phyloP scores from a whole-genome alignment of 2,888 invertebrate species.

The Aspidiotus destructor region DNA sequence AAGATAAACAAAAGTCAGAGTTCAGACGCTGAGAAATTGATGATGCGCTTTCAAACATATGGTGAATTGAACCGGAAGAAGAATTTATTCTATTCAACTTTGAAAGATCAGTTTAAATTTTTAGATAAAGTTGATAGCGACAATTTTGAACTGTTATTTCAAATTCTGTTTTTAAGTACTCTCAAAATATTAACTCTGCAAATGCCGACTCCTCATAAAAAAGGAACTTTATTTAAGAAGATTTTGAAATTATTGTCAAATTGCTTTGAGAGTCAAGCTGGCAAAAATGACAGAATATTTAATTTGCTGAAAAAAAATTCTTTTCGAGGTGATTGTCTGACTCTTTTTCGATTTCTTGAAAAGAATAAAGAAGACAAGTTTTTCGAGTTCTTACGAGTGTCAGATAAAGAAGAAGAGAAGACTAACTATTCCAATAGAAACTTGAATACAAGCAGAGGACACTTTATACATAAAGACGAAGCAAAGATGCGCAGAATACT shows the following conservation, averaged over 20 bases:
- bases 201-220: conserved; percentile 29
- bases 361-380: conserved; percentile 29
- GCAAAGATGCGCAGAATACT: too few relatives aligned
- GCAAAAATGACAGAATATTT: conserved; percentile 27
- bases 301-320: conserved; percentile 22
- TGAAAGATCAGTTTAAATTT: conserved; percentile 21
- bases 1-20: conserved; percentile 30
- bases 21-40: conserved; percentile 34
- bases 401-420: conserved; percentile 12
- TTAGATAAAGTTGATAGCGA: neutral
- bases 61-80: conserved; percentile 24
- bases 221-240: conserved; percentile 34
- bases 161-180: conserved; percentile 34
- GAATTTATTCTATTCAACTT: conserved; percentile 10
- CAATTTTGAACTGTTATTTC: conserved; percentile 32
- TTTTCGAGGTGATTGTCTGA: conserved; percentile 33
- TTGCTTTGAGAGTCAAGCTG: conserved; percentile 23
- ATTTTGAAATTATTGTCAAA: conserved; percentile 30
- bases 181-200: conserved; percentile 25
- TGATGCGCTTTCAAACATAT: conserved; percentile 28
- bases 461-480: too few relatives aligned
- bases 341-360: conserved; percentile 32
- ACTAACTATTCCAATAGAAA: too few relatives aligned
- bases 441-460: too few relatives aligned
- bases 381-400: conserved; percentile 9